A percentile compares a stretch with the other conserved stretches of the same genome.
These are phyloP conservation scores for Champsocephalus esox DNA, from an alignment of 2,797 vertebrate species.

Conservation along the genomic window DNA sequence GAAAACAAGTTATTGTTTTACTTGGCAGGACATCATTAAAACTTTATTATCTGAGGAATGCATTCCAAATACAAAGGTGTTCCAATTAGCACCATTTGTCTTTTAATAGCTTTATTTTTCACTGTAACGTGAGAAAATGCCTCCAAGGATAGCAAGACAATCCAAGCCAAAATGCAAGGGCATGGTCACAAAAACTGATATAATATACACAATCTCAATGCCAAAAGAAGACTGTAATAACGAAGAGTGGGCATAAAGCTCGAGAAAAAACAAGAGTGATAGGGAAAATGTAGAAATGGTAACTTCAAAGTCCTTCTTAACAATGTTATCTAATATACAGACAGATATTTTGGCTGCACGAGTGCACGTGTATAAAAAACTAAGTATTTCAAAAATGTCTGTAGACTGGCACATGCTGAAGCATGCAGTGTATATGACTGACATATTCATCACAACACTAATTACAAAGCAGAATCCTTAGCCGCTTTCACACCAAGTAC, in stretches of 20 bases:
- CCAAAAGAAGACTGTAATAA: not conserved
- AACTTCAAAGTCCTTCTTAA: not conserved
- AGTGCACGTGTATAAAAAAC: not conserved
- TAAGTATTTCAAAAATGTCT: slow-evolving; percentile 25
- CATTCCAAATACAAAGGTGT: not conserved
- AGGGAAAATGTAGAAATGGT: not conserved
- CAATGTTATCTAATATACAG: not conserved
- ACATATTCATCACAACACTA: slow-evolving; percentile 39
- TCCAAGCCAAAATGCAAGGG: slow-evolving; percentile 3
- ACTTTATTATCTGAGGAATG: not conserved
- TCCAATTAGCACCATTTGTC: slow-evolving; percentile 13
- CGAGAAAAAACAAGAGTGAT: not conserved
- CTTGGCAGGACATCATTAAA: not conserved
- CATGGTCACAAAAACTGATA: slow-evolving; percentile 6
- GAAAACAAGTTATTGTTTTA: no score
- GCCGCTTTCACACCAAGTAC: no score
- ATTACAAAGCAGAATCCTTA: slow-evolving; percentile 49
- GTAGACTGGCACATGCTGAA: slow-evolving; percentile 8
- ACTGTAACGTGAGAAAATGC: slow-evolving; percentile 27
- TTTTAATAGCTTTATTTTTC: slow-evolving; percentile 34
- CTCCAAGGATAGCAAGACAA: not conserved
- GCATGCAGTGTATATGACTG: slow-evolving; percentile 29
- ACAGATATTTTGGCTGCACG: not conserved
- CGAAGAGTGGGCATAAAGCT: not conserved
- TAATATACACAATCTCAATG: not conserved